Base-by-base conservation (phyloP, 23 tunicate genomes). In the Botrylloides violaceus region DNA sequence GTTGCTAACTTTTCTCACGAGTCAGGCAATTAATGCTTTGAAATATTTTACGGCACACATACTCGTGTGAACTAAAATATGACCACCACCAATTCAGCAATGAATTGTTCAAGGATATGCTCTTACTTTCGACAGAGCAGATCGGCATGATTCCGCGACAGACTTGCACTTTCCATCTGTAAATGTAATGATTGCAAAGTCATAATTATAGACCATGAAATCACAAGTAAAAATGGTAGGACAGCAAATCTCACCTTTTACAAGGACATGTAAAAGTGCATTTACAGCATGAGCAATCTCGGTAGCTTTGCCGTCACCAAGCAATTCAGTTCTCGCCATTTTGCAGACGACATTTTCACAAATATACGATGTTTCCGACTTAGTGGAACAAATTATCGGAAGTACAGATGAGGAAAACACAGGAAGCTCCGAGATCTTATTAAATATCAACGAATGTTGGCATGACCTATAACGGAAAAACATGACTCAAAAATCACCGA, bases 401-500 rank as follows among this genome's bases (percentile, higher is more conserved):
- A 68, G 25, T 37, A 68, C 1, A 15, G 29, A 37, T 12, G 74
- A 39, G 26, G 74, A 68, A 68, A 68, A 68, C 22, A 30, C 59
- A 5, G 74, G 74, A 23, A 68, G 58, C 20, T 68, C 74, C 4
- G 74, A 2, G 21, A 68, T 68, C 6, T 24, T 4, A 68, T 68
- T 36, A 25, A 12, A 4, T 24, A 43, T 26, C 74, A 38, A 36
- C 12, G 37, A 68, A 37, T 68, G 1, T 25, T 68, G 56, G 22
- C 57, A 20, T 4, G 58, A 43, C 74, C 58, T 39, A 43, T 23
- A 19, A 30, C 32, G 33, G 6, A 64, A 23, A 21, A 0, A n/a
- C n/a, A n/a, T n/a, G n/a, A n/a, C n/a, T n/a, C n/a, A n/a, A n/a
- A n/a, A n/a, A n/a, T n/a, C n/a, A n/a, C n/a, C n/a, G n/a, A n/a